phyloP scores from a whole-genome alignment of 2,113 vertebrate genomes.

The Datnioides undecimradiatus region DNA sequence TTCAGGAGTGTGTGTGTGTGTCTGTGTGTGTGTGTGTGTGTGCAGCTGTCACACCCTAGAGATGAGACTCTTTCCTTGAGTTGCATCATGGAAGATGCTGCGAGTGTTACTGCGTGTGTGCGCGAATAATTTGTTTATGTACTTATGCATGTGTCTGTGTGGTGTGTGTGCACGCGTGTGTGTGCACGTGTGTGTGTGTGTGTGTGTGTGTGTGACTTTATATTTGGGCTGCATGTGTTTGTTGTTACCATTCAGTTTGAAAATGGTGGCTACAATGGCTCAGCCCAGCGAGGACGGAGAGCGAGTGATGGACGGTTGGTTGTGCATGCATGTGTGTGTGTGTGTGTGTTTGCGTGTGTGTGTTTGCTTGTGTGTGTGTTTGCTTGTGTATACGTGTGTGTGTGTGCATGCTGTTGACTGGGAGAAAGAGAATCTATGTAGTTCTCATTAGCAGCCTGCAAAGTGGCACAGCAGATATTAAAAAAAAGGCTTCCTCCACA shows the following conservation, averaged over 20 bases:
- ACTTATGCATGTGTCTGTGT: too few species aligned
- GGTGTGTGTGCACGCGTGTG: too few species aligned
- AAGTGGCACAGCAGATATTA: conserved; percentile 53
- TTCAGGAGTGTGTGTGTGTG: conserved; percentile 26
- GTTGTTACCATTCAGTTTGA: conserved; percentile 4
- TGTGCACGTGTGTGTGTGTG: background rate
- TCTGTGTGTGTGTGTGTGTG: background rate
- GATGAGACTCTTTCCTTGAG: conserved; percentile 61
- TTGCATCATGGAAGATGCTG: conserved; percentile 72
- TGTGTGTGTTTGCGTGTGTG: conserved; percentile 15
- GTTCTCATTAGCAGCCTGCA: conserved; percentile 44
- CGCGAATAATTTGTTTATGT: conserved; percentile 16
- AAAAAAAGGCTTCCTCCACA: too few species aligned
- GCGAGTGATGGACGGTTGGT: conserved; percentile 2
- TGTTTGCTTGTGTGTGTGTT: background rate
- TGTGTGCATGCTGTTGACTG: background rate
- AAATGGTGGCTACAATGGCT: conserved; percentile 28
- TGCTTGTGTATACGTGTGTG: conserved; percentile 1
- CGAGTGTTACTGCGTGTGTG: conserved; percentile 29
- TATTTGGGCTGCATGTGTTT: background rate
- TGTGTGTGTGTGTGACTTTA: background rate
- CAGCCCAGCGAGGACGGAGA: background rate
- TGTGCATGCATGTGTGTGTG: conserved; percentile 15
- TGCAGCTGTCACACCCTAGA: conserved; percentile 19
- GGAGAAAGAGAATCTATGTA: conserved; percentile 31